These are phyloP conservation scores for Keiferia lycopersicella DNA, from an alignment of 2,888 invertebrate genomes.

Conservation along the genomic window DNA sequence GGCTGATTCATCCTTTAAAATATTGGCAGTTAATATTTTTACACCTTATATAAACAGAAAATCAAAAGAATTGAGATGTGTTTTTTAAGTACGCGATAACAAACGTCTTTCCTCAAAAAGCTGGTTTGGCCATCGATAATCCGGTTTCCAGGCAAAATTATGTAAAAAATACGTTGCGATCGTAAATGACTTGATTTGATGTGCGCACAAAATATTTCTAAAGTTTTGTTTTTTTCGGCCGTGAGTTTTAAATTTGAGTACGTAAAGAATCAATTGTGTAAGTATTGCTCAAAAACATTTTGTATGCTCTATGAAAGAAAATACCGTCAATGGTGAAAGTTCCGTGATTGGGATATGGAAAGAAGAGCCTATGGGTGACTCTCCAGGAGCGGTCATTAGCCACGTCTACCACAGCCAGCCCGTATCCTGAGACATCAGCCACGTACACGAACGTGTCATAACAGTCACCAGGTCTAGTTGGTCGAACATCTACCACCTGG, in stretches of 20 bases:
- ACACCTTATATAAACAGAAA: too few relatives aligned
- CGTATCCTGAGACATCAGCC: constrained; percentile 84
- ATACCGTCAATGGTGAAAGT: constrained; percentile 82
- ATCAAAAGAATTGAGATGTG: too few relatives aligned
- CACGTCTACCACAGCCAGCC: constrained; percentile 84
- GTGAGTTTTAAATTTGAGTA: too few relatives aligned
- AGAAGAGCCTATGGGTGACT: constrained; percentile 83
- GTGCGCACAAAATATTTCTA: not conserved
- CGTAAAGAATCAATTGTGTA: not conserved
- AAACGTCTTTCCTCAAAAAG: too few relatives aligned
- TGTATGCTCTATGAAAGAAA: too few relatives aligned
- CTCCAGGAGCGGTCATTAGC: constrained; percentile 81
- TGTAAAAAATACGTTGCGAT: not conserved
- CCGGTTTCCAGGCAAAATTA: not conserved
- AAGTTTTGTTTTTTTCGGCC: too few relatives aligned
- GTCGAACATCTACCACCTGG: constrained; percentile 82
- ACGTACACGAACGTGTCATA: constrained; percentile 84
- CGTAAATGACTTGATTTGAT: not conserved
- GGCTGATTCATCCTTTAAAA: too few relatives aligned
- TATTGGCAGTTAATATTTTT: too few relatives aligned
- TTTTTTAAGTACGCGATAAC: too few relatives aligned
- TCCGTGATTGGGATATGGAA: constrained; percentile 84
- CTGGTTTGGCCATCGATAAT: not conserved
- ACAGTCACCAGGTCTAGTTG: constrained; percentile 69
- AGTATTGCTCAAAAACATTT: too few relatives aligned